These are phyloP conservation scores for Andrena marginata DNA, from an alignment of 2,888 invertebrate genomes.

Conservation along the genomic window DNA sequence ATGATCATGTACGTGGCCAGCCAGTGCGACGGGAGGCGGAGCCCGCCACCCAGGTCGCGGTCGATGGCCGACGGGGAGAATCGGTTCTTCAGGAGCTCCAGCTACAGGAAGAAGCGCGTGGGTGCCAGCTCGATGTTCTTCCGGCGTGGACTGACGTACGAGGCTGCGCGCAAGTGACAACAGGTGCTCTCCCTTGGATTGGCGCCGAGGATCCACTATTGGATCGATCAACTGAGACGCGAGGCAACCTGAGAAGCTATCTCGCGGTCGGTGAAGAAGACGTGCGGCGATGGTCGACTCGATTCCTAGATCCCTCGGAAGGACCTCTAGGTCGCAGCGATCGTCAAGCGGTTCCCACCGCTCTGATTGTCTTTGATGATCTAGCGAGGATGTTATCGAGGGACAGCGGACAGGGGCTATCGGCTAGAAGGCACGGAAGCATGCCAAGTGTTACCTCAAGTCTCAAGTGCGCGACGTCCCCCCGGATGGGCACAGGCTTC, in stretches of 20 bases:
- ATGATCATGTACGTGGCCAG: slow-evolving; percentile 79
- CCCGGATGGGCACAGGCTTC: slow-evolving; percentile 13
- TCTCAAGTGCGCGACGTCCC: slow-evolving; percentile 15
- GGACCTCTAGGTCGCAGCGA: not conserved
- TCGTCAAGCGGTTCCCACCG: not conserved
- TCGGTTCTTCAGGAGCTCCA: slow-evolving; percentile 65
- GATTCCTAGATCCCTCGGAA: not conserved
- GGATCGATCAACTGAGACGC: slow-evolving; percentile 21
- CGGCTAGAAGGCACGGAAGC: too few relatives aligned
- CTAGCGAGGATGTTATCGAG: not conserved
- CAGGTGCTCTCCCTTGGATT: slow-evolving; percentile 34
- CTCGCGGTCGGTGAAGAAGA: not conserved
- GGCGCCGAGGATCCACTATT: slow-evolving; percentile 22
- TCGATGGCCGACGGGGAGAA: slow-evolving; percentile 65
- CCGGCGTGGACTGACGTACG: slow-evolving; percentile 66
- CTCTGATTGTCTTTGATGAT: not conserved
- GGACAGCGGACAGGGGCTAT: not conserved
- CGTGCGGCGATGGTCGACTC: not conserved
- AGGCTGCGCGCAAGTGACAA: slow-evolving; percentile 63
- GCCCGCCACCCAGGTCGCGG: slow-evolving; percentile 65
- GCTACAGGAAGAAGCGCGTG: slow-evolving; percentile 65
- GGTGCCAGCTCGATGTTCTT: slow-evolving; percentile 69
- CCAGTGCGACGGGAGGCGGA: slow-evolving; percentile 69
- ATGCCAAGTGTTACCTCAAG: slow-evolving; percentile 44
- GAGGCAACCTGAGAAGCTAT: not conserved